Evolutionary conservation across 2,113 vertebrate genomes (phyloP).

Genomic region (Perca flavescens): DNA sequence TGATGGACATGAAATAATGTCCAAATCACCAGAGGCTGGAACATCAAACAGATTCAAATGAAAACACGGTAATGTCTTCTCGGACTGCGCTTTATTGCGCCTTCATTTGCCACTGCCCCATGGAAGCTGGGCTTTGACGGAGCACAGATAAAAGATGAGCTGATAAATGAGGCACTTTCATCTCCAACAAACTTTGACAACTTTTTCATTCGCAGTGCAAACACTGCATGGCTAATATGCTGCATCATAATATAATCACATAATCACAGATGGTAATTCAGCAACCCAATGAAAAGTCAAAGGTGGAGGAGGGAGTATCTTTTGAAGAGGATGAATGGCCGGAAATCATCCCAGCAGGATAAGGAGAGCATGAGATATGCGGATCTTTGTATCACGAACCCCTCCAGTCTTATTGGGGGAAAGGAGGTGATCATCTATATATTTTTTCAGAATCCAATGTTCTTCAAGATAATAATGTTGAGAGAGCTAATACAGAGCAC

Average conservation of each 20-base stretch:
- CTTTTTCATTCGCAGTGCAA: constrained; percentile 63
- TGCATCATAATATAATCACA: constrained; percentile 56
- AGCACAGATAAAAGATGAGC: constrained; percentile 71
- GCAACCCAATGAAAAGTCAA: constrained; percentile 42
- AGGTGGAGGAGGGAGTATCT: constrained; percentile 41
- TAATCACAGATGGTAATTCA: constrained; percentile 59
- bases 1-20: constrained; percentile 83
- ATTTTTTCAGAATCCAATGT: constrained; percentile 73
- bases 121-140: constrained; percentile 63
- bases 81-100: constrained; percentile 62
- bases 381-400: constrained; percentile 29
- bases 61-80: constrained; percentile 79
- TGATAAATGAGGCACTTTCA: constrained; percentile 76
- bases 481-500: constrained; percentile 66
- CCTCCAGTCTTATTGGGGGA: constrained; percentile 5
- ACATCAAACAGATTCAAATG: constrained; percentile 79
- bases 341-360: constrained; percentile 50
- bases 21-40: constrained; percentile 78
- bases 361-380: constrained; percentile 38
- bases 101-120: constrained; percentile 71
- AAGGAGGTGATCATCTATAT: constrained; percentile 61
- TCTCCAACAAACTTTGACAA: constrained; percentile 70
- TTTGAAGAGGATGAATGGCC: constrained; percentile 50
- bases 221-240: constrained; percentile 54
- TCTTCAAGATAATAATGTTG: constrained; percentile 72